phyloP scores from a whole-genome alignment of 2,113 vertebrate genomes.

The Mesoclemmys tuberculata region DNA sequence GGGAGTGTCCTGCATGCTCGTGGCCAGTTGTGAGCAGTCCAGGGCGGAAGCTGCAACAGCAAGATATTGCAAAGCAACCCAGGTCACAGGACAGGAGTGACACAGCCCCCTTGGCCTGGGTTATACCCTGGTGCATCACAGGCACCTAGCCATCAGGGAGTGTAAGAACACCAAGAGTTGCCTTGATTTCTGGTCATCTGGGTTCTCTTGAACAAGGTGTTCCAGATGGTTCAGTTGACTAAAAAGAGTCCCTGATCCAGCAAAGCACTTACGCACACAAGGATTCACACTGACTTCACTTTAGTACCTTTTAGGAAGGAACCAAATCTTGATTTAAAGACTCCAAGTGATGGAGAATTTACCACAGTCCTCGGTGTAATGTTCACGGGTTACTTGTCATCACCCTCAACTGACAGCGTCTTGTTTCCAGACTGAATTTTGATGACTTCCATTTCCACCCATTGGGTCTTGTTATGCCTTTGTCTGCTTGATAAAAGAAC shows the following conservation, averaged over 20 bases:
- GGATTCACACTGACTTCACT: background rate
- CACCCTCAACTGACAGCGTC: background rate
- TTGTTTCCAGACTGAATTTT: background rate
- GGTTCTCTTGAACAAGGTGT: rapidly evolving
- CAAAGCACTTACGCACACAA: background rate
- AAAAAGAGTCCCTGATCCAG: background rate
- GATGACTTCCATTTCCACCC: background rate
- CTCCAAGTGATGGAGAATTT: background rate
- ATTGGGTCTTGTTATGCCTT: background rate
- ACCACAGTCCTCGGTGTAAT: background rate
- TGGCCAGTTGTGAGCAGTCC: background rate
- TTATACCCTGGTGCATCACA: too few relatives aligned
- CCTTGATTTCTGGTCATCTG: background rate
- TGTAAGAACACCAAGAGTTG: background rate
- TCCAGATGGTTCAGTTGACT: background rate
- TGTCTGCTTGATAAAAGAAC: background rate
- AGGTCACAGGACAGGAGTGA: background rate
- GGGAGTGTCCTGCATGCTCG: background rate
- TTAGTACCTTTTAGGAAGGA: background rate
- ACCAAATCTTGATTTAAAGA: background rate
- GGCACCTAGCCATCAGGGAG: background rate
- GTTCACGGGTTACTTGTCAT: background rate
- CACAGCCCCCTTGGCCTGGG: too few relatives aligned
- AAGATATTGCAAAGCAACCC: background rate
- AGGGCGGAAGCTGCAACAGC: background rate